Percentiles rank a stretch among this genome's conserved stretches.
Evolutionary conservation across 2,113 vertebrate genomes (phyloP).

Genomic region (Plotosus lineatus): DNA sequence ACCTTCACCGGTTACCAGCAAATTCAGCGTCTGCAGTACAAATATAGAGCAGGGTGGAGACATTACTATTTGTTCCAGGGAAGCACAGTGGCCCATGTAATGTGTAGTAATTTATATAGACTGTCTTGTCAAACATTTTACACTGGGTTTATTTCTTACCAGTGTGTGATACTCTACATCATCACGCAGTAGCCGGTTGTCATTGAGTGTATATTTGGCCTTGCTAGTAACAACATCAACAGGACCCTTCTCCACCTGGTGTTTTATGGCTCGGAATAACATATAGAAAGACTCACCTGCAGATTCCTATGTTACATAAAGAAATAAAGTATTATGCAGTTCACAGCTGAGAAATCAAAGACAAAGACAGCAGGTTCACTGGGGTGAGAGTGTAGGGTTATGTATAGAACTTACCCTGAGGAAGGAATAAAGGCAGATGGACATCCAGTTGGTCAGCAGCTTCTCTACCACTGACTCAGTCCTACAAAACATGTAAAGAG

Average conservation of each 20-base stretch:
- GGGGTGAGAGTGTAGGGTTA: neutral
- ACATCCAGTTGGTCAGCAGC: slow-evolving; percentile 98
- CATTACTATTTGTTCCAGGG: neutral
- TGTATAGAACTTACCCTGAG: slow-evolving; percentile 79
- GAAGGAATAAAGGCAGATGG: slow-evolving; percentile 93
- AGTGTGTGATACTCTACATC: slow-evolving; percentile 93
- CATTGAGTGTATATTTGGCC: slow-evolving; percentile 95
- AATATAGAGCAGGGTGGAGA: neutral
- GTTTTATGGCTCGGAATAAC: slow-evolving; percentile 96
- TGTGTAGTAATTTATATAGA: too few species aligned
- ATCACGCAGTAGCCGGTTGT: slow-evolving; percentile 93
- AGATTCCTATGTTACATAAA: slow-evolving; percentile 77
- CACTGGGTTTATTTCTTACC: slow-evolving; percentile 69
- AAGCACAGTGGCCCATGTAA: neutral
- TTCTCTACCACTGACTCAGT: slow-evolving; percentile 98
- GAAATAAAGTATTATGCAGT: neutral
- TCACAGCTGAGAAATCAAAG: neutral
- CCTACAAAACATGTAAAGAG: slow-evolving; percentile 67
- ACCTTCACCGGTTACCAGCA: slow-evolving; percentile 77
- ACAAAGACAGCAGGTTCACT: neutral
- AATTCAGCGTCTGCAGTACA: slow-evolving; percentile 83
- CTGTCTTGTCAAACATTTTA: neutral
- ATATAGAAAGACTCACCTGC: slow-evolving; percentile 94
- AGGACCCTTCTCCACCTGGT: slow-evolving; percentile 96
- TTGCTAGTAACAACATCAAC: slow-evolving; percentile 95